These are phyloP conservation scores for Euclidia mi DNA, from an alignment of 2,888 invertebrate genomes.

Conservation along the genomic window DNA sequence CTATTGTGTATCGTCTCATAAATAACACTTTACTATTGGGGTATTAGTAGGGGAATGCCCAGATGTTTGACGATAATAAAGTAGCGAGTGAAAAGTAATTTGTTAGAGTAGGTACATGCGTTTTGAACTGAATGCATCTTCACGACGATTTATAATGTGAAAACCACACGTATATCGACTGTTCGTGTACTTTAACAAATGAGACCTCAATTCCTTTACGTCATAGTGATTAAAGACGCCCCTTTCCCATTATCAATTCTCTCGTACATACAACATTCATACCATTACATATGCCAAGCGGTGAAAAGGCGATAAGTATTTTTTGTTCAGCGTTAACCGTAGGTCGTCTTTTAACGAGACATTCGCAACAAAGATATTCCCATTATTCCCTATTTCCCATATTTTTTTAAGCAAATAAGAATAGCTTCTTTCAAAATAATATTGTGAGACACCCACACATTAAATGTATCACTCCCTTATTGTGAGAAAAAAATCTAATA, in stretches of 20 bases:
- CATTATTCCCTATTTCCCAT: slow-evolving; percentile 10
- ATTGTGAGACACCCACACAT: slow-evolving; percentile 23
- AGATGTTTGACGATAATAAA: slow-evolving; percentile 50
- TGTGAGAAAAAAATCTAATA: slow-evolving; percentile 23
- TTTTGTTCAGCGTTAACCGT: slow-evolving; percentile 4
- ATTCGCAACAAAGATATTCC: slow-evolving; percentile 7
- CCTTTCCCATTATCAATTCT: neutral
- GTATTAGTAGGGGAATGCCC: slow-evolving; percentile 49
- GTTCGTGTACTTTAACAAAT: slow-evolving; percentile 2
- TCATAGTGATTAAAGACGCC: no score
- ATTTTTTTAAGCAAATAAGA: slow-evolving; percentile 21
- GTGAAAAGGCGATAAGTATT: neutral
- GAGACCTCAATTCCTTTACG: neutral
- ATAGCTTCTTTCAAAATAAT: slow-evolving; percentile 15
- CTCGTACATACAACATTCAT: no score
- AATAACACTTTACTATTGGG: slow-evolving; percentile 63
- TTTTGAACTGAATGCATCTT: slow-evolving; percentile 27
- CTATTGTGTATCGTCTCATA: slow-evolving; percentile 64
- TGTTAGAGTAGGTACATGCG: slow-evolving; percentile 51
- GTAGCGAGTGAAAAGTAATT: slow-evolving; percentile 46
- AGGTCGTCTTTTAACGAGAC: slow-evolving; percentile 16
- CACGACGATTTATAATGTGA: slow-evolving; percentile 17
- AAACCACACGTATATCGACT: slow-evolving; percentile 10
- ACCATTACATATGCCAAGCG: neutral
- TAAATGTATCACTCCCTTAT: slow-evolving; percentile 15